Evolutionary conservation across 2,797 vertebrate species (phyloP).

Genomic region (Eulemur rubriventer): DNA sequence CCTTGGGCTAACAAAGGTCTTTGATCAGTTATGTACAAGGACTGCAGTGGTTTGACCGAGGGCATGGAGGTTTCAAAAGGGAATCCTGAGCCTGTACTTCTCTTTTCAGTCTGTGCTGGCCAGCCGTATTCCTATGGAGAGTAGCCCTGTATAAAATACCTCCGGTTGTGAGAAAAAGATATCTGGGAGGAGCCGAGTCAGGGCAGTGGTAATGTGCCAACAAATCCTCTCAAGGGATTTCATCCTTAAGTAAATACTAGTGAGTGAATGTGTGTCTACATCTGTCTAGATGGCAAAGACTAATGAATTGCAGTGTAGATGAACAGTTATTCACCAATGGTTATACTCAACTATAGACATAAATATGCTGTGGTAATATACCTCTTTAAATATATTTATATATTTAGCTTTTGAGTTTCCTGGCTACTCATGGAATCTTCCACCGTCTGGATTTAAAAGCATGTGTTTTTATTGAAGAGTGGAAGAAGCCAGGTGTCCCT

Average conservation of each 20-base stretch:
- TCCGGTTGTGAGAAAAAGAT: fast-evolving
- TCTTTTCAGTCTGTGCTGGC: conserved; percentile 24
- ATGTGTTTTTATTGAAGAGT: conserved; percentile 47
- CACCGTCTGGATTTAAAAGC: conserved; percentile 51
- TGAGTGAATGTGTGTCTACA: fast-evolving
- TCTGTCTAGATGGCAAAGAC: not conserved
- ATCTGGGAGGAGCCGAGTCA: not conserved
- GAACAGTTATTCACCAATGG: not conserved
- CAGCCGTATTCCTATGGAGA: not conserved
- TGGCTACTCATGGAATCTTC: conserved; percentile 33
- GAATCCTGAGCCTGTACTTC: not conserved
- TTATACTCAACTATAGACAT: not conserved
- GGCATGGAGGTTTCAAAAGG: conserved; percentile 27
- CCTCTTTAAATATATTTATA: not conserved
- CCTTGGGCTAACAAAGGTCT: not conserved
- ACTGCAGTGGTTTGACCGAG: not conserved
- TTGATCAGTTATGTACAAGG: not conserved
- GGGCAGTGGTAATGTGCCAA: not conserved
- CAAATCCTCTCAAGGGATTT: not conserved
- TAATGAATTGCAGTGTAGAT: not conserved
- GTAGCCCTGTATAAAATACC: not conserved
- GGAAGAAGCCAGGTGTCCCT: conserved; percentile 14
- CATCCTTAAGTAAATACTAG: not conserved
- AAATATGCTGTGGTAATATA: not conserved
- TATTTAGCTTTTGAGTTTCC: conserved; percentile 33